Conservation (phyloP, 2,113 vertebrate genomes). For the Herpetotheres cachinnans region DNA sequence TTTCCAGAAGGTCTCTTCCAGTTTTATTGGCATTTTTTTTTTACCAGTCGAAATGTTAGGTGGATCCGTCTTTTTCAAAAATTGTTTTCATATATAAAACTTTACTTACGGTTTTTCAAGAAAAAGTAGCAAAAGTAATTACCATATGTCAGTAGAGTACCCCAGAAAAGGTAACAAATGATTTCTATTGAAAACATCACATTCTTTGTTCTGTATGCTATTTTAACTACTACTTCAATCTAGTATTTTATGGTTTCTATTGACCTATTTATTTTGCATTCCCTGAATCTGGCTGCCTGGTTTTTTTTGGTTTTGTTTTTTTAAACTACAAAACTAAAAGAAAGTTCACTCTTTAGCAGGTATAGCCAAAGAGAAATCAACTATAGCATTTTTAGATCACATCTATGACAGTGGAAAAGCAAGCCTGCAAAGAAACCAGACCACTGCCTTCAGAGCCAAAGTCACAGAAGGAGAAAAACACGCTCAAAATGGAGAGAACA, state of each 20-base stretch:
- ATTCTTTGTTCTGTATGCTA: neutral
- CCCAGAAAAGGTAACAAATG: neutral
- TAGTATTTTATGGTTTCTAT: neutral
- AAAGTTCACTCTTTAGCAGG: neutral
- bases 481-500: neutral
- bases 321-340: neutral
- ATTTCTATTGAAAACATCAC: neutral
- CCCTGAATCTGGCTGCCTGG: neutral
- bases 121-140: neutral
- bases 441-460: neutral
- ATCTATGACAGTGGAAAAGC: neutral
- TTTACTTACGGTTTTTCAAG: neutral
- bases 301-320: neutral
- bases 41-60: neutral
- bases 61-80: neutral
- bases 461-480: neutral
- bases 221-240: neutral
- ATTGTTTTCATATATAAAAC: neutral
- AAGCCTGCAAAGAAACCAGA: neutral
- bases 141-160: neutral
- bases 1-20: neutral
- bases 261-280: neutral
- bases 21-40: neutral
- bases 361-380: neutral
- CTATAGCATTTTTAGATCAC: neutral